Evolutionary conservation across 2,113 vertebrate species (phyloP).

Genomic region (Porphyrio hochstetteri): DNA sequence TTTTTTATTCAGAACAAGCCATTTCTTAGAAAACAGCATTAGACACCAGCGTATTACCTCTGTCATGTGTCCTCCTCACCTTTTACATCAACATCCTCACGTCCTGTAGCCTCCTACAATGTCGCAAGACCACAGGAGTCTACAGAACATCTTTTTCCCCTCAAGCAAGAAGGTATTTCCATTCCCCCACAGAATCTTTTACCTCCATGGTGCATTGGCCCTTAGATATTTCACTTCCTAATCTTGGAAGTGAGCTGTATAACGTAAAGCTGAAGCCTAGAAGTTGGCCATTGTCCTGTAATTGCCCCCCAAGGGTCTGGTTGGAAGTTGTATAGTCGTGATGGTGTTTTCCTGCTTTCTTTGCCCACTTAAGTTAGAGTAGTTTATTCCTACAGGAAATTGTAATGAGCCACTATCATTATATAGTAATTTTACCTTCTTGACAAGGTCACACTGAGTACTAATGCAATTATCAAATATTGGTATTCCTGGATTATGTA

Average conservation of each 20-base stretch:
- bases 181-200: background rate
- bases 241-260: background rate
- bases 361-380: background rate
- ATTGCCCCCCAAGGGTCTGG: background rate
- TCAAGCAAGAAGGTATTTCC: background rate
- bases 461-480: conserved; percentile 25
- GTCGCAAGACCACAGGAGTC: background rate
- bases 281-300: background rate
- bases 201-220: background rate
- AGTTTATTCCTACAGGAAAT: conserved; percentile 40
- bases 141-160: background rate
- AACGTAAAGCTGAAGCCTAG: background rate
- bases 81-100: background rate
- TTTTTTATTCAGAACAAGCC: background rate
- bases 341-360: background rate
- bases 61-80: background rate
- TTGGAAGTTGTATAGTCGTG: background rate
- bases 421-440: conserved; percentile 32
- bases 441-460: conserved; percentile 27
- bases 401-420: conserved; percentile 37
- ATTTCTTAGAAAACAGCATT: background rate
- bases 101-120: accelerated
- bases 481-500: background rate
- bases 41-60: background rate
- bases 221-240: background rate